phyloP scores from a whole-genome alignment of 1,140 invertebrate genomes.

The Subanguina moxae region DNA sequence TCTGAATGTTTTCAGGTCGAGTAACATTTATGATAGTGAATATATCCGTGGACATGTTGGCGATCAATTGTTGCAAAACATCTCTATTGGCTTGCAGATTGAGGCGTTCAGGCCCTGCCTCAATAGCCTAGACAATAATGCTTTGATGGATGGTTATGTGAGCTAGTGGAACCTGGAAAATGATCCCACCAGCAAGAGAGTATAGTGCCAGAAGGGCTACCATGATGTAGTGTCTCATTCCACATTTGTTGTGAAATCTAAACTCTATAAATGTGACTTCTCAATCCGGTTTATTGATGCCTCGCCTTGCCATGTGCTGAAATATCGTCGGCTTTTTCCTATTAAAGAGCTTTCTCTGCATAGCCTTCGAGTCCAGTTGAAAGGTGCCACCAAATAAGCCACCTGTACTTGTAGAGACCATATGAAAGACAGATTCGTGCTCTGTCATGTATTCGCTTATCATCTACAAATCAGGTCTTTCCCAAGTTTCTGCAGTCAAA shows the following conservation, averaged over 20 bases:
- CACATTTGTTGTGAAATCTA: conserved; percentile 38
- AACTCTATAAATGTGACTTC: background rate
- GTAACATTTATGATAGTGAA: conserved; percentile 1
- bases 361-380: background rate
- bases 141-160: background rate
- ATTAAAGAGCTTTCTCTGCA: background rate
- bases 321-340: conserved; percentile 24
- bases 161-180: conserved; percentile 20
- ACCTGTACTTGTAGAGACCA: background rate
- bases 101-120: conserved; percentile 27
- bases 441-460: conserved; percentile 1
- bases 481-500: too few species aligned
- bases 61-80: conserved; percentile 22
- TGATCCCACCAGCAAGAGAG: conserved; percentile 19
- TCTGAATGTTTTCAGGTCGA: background rate
- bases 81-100: conserved; percentile 24
- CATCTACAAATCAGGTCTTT: background rate
- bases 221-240: conserved; percentile 36
- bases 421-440: background rate
- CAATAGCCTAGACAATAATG: conserved; percentile 20
- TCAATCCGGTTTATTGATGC: background rate
- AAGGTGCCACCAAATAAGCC: background rate
- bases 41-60: conserved; percentile 11
- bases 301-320: conserved; percentile 27
- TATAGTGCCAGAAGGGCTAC: conserved; percentile 27